A percentile compares a stretch with the other conserved stretches of the same genome.
Conservation (phyloP, 2,888 invertebrate species). For the Alitta virens region DNA sequence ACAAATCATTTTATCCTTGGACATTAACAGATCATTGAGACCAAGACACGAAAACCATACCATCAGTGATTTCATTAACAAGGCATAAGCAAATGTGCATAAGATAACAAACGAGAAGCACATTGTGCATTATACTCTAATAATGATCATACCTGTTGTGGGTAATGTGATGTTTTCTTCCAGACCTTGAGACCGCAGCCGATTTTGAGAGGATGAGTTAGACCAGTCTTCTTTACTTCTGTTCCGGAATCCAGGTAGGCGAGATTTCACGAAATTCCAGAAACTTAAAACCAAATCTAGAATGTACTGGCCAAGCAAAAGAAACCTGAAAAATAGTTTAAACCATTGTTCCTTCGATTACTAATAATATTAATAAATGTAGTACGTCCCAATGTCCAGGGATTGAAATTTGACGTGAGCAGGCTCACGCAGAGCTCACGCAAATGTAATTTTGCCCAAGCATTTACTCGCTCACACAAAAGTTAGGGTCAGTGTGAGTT, state of each 20-base stretch:
- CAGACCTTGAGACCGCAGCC: constrained; percentile 56
- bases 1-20: no score
- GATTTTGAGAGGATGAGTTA: constrained; percentile 3
- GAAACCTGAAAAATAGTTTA: not conserved
- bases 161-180: constrained; percentile 78
- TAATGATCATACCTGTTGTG: constrained; percentile 57
- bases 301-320: not conserved
- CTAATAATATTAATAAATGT: not conserved
- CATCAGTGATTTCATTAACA: not conserved
- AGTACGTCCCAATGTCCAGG: not conserved
- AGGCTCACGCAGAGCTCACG: no score
- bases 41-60: no score
- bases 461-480: no score
- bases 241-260: not conserved
- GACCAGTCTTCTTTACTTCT: constrained; percentile 3
- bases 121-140: no score
- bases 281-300: not conserved
- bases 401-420: no score
- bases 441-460: no score
- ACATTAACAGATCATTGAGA: no score
- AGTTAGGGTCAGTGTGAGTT: no score
- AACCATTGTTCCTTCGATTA: no score
- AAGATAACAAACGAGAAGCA: no score
- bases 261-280: not conserved
- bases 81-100: no score